Evolutionary conservation across 2,888 invertebrate species (phyloP).

Genomic region (Morinoia aosen): DNA sequence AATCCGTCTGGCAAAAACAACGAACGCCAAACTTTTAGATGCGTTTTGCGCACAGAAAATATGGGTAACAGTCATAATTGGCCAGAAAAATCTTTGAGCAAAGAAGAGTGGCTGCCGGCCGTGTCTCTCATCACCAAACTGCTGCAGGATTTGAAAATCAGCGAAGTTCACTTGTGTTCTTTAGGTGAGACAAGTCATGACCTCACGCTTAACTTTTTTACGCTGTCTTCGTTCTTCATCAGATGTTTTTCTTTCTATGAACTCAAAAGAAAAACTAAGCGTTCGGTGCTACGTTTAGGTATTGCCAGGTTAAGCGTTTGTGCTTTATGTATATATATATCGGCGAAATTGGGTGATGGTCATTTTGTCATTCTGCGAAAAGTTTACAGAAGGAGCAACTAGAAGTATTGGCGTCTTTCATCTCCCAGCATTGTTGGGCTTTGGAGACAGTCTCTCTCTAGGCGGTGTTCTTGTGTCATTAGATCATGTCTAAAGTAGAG

Average conservation of each 20-base stretch:
- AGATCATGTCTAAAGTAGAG: no score
- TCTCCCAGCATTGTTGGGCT: no score
- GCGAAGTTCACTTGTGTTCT: conserved; percentile 21
- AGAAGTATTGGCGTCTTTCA: no score
- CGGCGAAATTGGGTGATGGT: no score
- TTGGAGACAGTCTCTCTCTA: no score
- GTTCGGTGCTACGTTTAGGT: not conserved
- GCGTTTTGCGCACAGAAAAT: not conserved
- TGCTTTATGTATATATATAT: no score
- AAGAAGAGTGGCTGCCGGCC: conserved; percentile 8
- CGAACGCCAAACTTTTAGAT: not conserved
- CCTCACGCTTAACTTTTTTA: not conserved
- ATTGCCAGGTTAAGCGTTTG: no score
- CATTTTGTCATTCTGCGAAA: no score
- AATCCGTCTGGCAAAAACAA: not conserved
- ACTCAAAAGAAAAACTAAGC: not conserved
- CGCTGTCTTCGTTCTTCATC: not conserved
- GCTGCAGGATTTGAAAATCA: conserved; percentile 1
- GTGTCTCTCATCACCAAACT: conserved; percentile 1
- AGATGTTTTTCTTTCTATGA: not conserved
- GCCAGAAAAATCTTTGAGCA: not conserved
- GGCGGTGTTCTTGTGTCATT: no score
- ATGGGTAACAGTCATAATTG: not conserved
- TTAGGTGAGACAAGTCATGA: not conserved
- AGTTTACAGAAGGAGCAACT: no score